phyloP scores from a whole-genome alignment of 53 echinoderm and acorn worm species.

The Echinarachnius parma region DNA sequence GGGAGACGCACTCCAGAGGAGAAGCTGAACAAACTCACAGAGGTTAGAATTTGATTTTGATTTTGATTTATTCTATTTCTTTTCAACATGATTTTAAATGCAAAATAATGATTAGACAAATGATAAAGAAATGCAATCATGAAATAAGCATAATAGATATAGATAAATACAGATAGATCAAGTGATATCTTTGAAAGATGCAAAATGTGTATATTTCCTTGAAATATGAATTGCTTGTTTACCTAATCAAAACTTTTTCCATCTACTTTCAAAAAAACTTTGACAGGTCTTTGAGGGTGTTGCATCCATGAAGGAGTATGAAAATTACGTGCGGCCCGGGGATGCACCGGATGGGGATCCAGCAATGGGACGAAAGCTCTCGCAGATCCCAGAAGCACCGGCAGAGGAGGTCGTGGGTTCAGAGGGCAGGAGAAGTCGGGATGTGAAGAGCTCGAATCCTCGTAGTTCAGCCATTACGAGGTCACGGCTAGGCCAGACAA shows the following conservation, averaged over 20 bases:
- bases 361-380: slow-evolving; percentile 45
- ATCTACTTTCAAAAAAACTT: too few relatives aligned
- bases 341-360: slow-evolving; percentile 64
- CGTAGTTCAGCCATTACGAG: background rate
- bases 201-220: too few relatives aligned
- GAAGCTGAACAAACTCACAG: slow-evolving; percentile 90
- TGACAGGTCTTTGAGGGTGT: slow-evolving; percentile 59
- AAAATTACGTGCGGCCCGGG: background rate
- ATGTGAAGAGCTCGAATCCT: slow-evolving; percentile 7
- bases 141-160: too few relatives aligned
- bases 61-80: too few relatives aligned
- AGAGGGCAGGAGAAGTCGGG: background rate
- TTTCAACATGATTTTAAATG: too few relatives aligned
- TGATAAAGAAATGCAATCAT: too few relatives aligned
- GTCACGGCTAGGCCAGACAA: slow-evolving; percentile 17
- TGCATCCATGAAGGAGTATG: slow-evolving; percentile 21
- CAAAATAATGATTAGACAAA: background rate
- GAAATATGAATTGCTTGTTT: too few relatives aligned
- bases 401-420: background rate
- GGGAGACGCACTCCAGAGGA: slow-evolving; percentile 78
- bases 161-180: too few relatives aligned
- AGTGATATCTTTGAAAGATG: too few relatives aligned
- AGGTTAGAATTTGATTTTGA: too few relatives aligned
- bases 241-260: too few relatives aligned
- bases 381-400: slow-evolving; percentile 34